phyloP scores from a whole-genome alignment of 2,113 vertebrate genomes.

The Notarius lentiginosus region DNA sequence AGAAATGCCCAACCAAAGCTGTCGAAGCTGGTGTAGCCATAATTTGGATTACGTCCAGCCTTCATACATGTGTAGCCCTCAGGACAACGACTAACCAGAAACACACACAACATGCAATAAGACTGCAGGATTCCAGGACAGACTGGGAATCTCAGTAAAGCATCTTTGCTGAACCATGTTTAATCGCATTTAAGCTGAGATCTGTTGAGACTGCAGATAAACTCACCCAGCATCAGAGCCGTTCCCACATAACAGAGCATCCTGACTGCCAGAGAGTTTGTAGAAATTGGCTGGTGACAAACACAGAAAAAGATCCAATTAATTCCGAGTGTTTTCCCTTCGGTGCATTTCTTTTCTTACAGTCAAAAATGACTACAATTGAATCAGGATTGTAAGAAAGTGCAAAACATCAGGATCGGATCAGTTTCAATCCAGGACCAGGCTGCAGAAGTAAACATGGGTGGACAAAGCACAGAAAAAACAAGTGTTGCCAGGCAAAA shows the following conservation, averaged over 20 bases:
- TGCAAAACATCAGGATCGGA: neutral
- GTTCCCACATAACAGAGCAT: conserved; percentile 95
- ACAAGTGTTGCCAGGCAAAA: neutral
- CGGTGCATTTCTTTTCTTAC: neutral
- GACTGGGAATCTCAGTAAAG: too few species aligned
- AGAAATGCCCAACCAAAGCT: conserved; percentile 99
- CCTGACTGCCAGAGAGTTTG: conserved; percentile 78
- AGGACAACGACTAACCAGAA: conserved; percentile 82
- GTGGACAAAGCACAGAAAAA: neutral
- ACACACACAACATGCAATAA: neutral
- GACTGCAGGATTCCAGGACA: neutral
- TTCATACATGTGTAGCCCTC: conserved; percentile 96
- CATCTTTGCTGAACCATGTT: neutral
- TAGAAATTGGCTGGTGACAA: conserved; percentile 89
- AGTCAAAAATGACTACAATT: neutral
- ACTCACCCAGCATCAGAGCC: conserved; percentile 95
- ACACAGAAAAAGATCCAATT: conserved; percentile 36
- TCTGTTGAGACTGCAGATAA: conserved; percentile 20
- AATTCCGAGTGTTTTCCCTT: neutral
- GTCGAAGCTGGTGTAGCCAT: conserved; percentile 98
- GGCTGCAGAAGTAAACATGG: neutral
- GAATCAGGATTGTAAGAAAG: neutral
- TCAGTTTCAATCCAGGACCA: neutral
- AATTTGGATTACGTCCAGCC: conserved; percentile 95
- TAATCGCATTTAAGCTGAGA: neutral